phyloP scores from a whole-genome alignment of 2,888 invertebrate species.

The Scotopteryx bipunctaria region DNA sequence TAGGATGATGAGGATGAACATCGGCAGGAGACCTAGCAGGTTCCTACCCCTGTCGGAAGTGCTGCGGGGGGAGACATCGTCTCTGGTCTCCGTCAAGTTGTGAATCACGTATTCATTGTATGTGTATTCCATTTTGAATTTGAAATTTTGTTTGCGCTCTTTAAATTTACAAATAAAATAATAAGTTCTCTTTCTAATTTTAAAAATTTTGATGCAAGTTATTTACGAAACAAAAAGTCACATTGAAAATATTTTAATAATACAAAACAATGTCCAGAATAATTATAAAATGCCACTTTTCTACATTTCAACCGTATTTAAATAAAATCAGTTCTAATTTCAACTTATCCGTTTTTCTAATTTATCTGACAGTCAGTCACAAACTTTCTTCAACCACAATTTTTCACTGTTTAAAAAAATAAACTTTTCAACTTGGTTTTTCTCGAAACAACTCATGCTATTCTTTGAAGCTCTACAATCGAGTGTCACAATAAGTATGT shows the following conservation, averaged over 20 bases:
- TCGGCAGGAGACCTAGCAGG: slow-evolving; percentile 55
- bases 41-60: slow-evolving; percentile 24
- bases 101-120: slow-evolving; percentile 11
- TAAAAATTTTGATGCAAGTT: neutral
- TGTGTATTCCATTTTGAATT: slow-evolving; percentile 10
- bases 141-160: neutral
- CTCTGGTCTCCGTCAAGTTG: slow-evolving; percentile 12
- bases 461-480: neutral
- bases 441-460: too few relatives aligned
- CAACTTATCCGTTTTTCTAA: too few relatives aligned
- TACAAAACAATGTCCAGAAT: too few relatives aligned
- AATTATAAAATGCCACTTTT: too few relatives aligned
- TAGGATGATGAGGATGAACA: slow-evolving; percentile 59
- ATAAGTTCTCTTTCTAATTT: too few relatives aligned
- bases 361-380: too few relatives aligned
- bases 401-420: too few relatives aligned
- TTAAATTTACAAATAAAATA: neutral
- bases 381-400: too few relatives aligned
- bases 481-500: neutral
- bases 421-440: too few relatives aligned
- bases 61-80: slow-evolving; percentile 2
- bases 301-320: too few relatives aligned
- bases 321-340: neutral
- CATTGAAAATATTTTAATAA: too few relatives aligned
- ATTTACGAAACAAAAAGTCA: too few relatives aligned